Conservation (phyloP, 2,888 invertebrate genomes). For the Danaus chrysippus region DNA sequence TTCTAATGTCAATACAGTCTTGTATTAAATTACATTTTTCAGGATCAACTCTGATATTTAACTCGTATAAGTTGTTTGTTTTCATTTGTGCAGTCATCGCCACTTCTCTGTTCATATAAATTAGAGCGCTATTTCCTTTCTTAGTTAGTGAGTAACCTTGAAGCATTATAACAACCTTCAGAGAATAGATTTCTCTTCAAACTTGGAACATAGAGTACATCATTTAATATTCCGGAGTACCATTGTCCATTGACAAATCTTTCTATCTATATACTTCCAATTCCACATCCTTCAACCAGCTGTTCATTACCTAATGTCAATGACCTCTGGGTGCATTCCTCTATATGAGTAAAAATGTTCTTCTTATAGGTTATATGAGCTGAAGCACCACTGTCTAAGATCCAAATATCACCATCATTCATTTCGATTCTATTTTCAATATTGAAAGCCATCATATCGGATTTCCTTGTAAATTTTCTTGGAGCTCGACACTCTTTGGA, state of each 20-base stretch:
- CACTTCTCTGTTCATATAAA: constrained; percentile 20
- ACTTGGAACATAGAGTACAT: constrained; percentile 31
- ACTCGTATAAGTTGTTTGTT: constrained; percentile 29
- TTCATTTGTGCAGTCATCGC: constrained; percentile 25
- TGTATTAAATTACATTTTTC: constrained; percentile 29
- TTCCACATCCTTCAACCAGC: constrained; percentile 31
- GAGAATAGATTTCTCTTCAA: constrained; percentile 26
- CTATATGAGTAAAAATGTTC: constrained; percentile 30
- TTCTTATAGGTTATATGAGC: constrained; percentile 34
- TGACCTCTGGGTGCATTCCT: constrained; percentile 26
- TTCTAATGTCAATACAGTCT: constrained; percentile 26
- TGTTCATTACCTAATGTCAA: constrained; percentile 36
- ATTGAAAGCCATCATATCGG: constrained; percentile 35
- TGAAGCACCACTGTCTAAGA: constrained; percentile 36
- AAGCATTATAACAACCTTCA: constrained; percentile 23
- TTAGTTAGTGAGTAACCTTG: constrained; percentile 19
- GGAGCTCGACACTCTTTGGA: constrained; percentile 34
- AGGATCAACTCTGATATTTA: constrained; percentile 23
- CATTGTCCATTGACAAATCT: constrained; percentile 36
- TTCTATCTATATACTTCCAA: constrained; percentile 33
- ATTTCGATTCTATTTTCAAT: constrained; percentile 15
- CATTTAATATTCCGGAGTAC: constrained; percentile 26
- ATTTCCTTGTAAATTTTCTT: constrained; percentile 21
- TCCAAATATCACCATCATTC: constrained; percentile 18
- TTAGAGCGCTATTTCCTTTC: constrained; percentile 17